These are phyloP conservation scores for Tauraco hartlaubi DNA, from an alignment of 2,797 vertebrate genomes.

Conservation along the genomic window DNA sequence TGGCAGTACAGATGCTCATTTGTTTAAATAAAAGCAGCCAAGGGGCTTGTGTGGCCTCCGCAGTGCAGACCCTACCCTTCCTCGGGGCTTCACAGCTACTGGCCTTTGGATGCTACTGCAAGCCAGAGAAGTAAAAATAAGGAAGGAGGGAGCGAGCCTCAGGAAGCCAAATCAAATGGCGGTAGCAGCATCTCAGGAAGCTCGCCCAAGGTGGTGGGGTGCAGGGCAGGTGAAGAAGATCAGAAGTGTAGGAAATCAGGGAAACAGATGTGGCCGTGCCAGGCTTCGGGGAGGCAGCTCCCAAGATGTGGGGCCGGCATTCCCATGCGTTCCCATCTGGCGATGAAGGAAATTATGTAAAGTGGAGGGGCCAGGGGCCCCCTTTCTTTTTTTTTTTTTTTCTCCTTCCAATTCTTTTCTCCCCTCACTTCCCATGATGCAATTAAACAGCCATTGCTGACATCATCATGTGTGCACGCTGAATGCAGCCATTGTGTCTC, in stretches of 20 bases:
- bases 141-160: constrained; percentile 45
- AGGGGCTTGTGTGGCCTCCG: neutral
- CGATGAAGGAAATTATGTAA: constrained; percentile 58
- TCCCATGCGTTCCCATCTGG: constrained; percentile 54
- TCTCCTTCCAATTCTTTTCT: constrained; percentile 39
- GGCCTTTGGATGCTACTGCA: constrained; percentile 14
- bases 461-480: constrained; percentile 49
- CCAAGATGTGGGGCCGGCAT: neutral
- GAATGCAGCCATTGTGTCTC: constrained; percentile 71
- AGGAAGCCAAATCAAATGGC: constrained; percentile 65
- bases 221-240: constrained; percentile 72
- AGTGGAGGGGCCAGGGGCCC: constrained; percentile 27
- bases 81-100: neutral
- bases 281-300: constrained; percentile 41
- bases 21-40: constrained; percentile 28
- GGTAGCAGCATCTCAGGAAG: constrained; percentile 69
- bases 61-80: neutral
- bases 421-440: constrained; percentile 62
- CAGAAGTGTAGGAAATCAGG: constrained; percentile 70
- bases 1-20: neutral
- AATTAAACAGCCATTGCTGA: constrained; percentile 62
- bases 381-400: neutral
- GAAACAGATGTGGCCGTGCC: constrained; percentile 72
- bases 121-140: constrained; percentile 24
- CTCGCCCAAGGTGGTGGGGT: constrained; percentile 53